Base-by-base conservation (phyloP, 2,797 vertebrate genomes). In the Pteropus rufus region DNA sequence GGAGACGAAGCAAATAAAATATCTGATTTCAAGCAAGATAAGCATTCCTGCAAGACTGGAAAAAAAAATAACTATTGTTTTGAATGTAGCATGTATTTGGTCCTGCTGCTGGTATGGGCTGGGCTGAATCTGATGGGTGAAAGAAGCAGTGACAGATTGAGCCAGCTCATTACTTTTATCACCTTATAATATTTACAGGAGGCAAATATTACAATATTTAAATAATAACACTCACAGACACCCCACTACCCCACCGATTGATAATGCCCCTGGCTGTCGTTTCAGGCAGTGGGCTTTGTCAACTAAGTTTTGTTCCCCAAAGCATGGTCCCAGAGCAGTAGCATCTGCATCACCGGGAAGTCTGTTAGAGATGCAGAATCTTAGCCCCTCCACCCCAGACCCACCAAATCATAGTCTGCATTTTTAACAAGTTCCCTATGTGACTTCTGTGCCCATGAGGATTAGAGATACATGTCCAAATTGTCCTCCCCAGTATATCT, bases 151-250 rank as follows among this genome's bases (percentile, higher is more conserved):
- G 82, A 21, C 36, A 31, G 90, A 4, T 10, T 4, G 15, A 58
- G 21, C 52, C 62, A 7, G 56, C 44, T 56, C 10, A 0, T 52
- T 56, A 10, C 31, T 49, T 19, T 15, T 1, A 0, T 29, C 24
- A 3, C 73, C 58, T 54, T 29, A 34, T 60, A 49, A 56, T 31
- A 41, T 41, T 41, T 29, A 12, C 76, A 75, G 70, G 65, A 69
- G 49, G 2, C 8, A 0, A 36, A 36, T 36, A 36, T 36, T 3
- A 36, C 36, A 36, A 36, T 36, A 36, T 73, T 46, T 41, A 4
- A 81, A 7, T 0, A 36, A 52, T 9, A 23, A 18, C 2, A 12
- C 52, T 69, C 19, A 46, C 18, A 8, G 15, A 49, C 49, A 49
- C 3, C 44, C 65, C 80, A 5, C 49, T 49, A 16, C 41, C 5